Conservation (phyloP, 2,888 invertebrate genomes). For the Hemaris fuciformis region DNA sequence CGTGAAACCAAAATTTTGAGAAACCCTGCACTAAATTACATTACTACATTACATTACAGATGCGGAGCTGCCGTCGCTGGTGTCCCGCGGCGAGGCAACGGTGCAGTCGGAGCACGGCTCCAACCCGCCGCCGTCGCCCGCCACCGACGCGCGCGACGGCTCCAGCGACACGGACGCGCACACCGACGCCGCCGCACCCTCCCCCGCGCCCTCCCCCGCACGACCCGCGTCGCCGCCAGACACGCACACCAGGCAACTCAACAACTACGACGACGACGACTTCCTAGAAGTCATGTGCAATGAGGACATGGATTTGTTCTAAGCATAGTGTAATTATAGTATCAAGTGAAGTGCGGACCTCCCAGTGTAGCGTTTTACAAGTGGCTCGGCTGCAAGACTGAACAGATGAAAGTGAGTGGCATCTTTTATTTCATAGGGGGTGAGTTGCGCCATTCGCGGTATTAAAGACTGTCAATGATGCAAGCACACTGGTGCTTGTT, state of each 20-base stretch:
- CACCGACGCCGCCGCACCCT: conserved; percentile 59
- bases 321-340: conserved; percentile 22
- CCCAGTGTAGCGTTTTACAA: not conserved
- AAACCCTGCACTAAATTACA: not conserved
- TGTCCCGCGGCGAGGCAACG: conserved; percentile 83
- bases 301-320: conserved; percentile 87
- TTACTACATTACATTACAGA: conserved; percentile 49
- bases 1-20: no score
- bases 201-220: conserved; percentile 30
- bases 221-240: conserved; percentile 37
- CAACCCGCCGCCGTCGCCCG: conserved; percentile 92
- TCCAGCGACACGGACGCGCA: conserved; percentile 84
- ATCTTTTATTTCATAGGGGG: no score
- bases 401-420: not conserved
- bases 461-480: no score
- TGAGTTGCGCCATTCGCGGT: no score
- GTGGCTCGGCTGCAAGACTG: no score
- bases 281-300: conserved; percentile 87
- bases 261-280: conserved; percentile 84
- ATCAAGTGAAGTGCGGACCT: not conserved
- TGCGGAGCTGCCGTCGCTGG: conserved; percentile 83
- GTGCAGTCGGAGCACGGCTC: conserved; percentile 81
- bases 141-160: conserved; percentile 85
- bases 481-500: no score
- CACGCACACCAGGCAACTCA: conserved; percentile 49